phyloP scores from a whole-genome alignment of 2,888 invertebrate genomes.

The Tricholauxania praeusta region DNA sequence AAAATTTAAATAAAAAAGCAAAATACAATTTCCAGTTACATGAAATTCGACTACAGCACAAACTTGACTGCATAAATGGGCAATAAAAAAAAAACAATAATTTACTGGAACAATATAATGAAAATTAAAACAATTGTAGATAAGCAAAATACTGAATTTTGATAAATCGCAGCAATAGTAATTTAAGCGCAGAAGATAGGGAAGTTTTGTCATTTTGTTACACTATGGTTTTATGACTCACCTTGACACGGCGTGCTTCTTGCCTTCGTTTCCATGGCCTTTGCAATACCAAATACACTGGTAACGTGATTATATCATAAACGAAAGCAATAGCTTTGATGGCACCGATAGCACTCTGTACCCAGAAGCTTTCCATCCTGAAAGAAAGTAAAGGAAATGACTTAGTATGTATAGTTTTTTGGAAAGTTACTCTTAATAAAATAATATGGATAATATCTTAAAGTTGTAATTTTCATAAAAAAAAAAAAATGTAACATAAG shows the following conservation, averaged over 20 bases:
- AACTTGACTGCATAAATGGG: too few species aligned
- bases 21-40: too few species aligned
- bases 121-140: not conserved
- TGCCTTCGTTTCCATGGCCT: conserved; percentile 88
- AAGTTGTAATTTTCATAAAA: too few species aligned
- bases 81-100: not conserved
- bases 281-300: conserved; percentile 88
- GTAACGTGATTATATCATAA: conserved; percentile 91
- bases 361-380: conserved; percentile 77
- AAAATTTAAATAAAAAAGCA: too few species aligned
- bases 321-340: conserved; percentile 86
- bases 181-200: not conserved
- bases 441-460: not conserved
- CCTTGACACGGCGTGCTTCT: conserved; percentile 83
- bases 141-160: not conserved
- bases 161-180: not conserved
- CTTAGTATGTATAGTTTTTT: conserved; percentile 3
- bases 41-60: too few species aligned
- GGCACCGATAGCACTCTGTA: conserved; percentile 79
- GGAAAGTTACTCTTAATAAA: not conserved
- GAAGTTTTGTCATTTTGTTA: not conserved
- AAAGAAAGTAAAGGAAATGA: conserved; percentile 48
- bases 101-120: not conserved
- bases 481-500: too few species aligned
- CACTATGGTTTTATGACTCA: conserved; percentile 62